Evolutionary conservation across 2,888 invertebrate genomes (phyloP).

Genomic region (Scelioninae gen. 2): DNA sequence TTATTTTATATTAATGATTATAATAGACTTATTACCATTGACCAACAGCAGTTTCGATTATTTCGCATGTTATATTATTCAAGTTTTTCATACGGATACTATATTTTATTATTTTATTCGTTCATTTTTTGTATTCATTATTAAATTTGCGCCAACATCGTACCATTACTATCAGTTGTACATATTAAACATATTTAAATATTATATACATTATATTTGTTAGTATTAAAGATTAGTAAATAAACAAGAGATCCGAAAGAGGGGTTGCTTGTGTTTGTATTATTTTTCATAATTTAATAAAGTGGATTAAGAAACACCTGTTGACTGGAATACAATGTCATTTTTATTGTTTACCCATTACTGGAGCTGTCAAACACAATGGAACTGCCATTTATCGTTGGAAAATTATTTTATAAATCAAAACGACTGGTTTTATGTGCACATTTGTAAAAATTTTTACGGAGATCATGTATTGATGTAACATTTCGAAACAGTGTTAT

Average conservation of each 20-base stretch:
- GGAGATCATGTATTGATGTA: too few relatives aligned
- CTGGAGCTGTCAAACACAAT: background rate
- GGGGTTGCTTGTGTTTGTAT: slow-evolving; percentile 65
- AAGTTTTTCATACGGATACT: slow-evolving; percentile 55
- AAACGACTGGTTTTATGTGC: too few relatives aligned
- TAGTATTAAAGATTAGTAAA: slow-evolving; percentile 58
- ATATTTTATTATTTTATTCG: slow-evolving; percentile 57
- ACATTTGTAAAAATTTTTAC: too few relatives aligned
- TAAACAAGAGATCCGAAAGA: slow-evolving; percentile 64
- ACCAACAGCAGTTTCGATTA: slow-evolving; percentile 54
- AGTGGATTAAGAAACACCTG: slow-evolving; percentile 68
- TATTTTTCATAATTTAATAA: slow-evolving; percentile 70
- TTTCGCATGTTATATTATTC: slow-evolving; percentile 55
- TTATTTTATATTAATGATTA: slow-evolving; percentile 59
- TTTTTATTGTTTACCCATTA: background rate
- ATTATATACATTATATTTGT: slow-evolving; percentile 58
- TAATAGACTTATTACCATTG: slow-evolving; percentile 56
- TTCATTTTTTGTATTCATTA: slow-evolving; percentile 55
- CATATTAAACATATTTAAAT: slow-evolving; percentile 63
- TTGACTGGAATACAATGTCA: slow-evolving; percentile 57
- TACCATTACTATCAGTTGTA: slow-evolving; percentile 63
- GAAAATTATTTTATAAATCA: too few relatives aligned
- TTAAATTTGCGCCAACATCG: slow-evolving; percentile 50
- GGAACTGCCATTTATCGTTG: background rate
- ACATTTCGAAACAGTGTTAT: too few relatives aligned